Percentiles rank a stretch among this genome's conserved stretches.
These are phyloP conservation scores for Sebastes fasciatus DNA, from an alignment of 2,113 vertebrate genomes.

Conservation along the genomic window DNA sequence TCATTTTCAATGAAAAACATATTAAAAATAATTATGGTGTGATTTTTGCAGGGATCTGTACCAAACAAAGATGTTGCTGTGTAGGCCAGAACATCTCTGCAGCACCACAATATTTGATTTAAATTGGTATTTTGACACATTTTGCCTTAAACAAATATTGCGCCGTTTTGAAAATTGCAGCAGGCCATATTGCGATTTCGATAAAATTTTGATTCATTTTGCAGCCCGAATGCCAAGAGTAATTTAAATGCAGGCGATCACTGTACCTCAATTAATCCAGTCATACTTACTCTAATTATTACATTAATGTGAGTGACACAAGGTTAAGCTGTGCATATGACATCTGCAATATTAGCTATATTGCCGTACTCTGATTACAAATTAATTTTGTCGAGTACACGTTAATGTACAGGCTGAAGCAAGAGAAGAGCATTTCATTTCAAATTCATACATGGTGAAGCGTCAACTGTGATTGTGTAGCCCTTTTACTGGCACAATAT, in stretches of 20 bases:
- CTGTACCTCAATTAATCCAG: slow-evolving; percentile 6
- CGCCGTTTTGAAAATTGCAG: too few relatives aligned
- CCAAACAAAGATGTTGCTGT: too few relatives aligned
- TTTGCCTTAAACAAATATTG: too few relatives aligned
- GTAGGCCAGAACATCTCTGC: too few relatives aligned
- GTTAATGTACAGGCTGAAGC: background rate
- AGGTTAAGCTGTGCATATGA: slow-evolving; percentile 8
- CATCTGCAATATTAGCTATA: background rate
- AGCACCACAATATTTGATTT: too few relatives aligned
- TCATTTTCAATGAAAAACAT: too few relatives aligned
- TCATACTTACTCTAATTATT: slow-evolving; percentile 3
- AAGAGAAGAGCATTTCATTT: background rate
- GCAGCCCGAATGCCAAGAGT: background rate
- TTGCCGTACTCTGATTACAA: background rate
- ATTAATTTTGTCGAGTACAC: background rate
- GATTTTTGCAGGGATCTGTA: too few relatives aligned
- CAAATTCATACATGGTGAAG: background rate
- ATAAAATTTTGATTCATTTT: too few relatives aligned
- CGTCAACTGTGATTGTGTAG: background rate
- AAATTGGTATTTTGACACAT: too few relatives aligned
- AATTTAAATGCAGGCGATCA: slow-evolving; percentile 1
- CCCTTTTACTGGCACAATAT: background rate
- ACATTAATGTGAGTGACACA: slow-evolving; percentile 1
- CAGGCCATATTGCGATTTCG: too few relatives aligned
- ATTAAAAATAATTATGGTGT: too few relatives aligned